These are phyloP conservation scores for Netelia melanura DNA, from an alignment of 2,888 invertebrate species.

Conservation along the genomic window DNA sequence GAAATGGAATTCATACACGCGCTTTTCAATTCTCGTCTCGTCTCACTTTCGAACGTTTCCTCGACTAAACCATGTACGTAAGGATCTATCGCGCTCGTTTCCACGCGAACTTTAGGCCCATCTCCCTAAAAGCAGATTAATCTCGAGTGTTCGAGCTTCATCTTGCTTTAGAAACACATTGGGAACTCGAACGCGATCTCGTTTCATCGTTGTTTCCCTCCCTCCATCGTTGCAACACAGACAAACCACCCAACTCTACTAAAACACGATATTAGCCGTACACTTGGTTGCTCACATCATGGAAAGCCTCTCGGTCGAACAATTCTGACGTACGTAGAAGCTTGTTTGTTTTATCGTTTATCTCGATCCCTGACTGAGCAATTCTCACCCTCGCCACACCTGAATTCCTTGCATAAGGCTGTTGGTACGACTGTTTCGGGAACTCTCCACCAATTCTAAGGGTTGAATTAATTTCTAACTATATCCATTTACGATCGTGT, in stretches of 20 bases:
- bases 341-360: constrained; percentile 40
- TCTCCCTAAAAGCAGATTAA: constrained; percentile 62
- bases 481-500: neutral
- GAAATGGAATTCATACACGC: too few species aligned
- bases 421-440: neutral
- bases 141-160: constrained; percentile 44
- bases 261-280: constrained; percentile 28
- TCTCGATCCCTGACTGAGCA: constrained; percentile 17
- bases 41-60: too few species aligned
- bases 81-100: neutral
- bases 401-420: neutral
- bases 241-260: neutral
- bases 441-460: neutral
- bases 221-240: neutral
- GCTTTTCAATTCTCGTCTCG: too few species aligned
- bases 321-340: constrained; percentile 13
- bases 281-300: constrained; percentile 19
- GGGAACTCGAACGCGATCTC: neutral
- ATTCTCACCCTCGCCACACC: neutral
- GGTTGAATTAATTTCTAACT: neutral
- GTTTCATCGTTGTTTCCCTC: neutral
- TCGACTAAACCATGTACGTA: neutral
- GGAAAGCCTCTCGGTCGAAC: neutral
- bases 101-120: constrained; percentile 25
- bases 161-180: constrained; percentile 32